Conservation (phyloP, 2,797 vertebrate genomes). For the Masticophis lateralis region DNA sequence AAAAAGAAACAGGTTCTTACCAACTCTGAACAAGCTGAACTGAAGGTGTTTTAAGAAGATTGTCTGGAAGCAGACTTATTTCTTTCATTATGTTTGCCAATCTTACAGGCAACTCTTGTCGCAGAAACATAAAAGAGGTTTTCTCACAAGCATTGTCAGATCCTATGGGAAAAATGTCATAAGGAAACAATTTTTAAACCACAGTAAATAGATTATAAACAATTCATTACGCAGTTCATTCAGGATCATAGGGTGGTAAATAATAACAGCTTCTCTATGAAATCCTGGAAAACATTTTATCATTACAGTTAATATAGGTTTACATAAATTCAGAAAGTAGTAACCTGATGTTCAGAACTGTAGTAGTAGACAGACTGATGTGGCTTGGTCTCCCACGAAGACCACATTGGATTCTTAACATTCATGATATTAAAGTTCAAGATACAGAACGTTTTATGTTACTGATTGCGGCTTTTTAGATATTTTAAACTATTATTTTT, state of each 20-base stretch:
- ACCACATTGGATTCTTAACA: not conserved
- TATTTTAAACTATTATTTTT: not conserved
- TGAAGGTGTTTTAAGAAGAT: slow-evolving; percentile 88
- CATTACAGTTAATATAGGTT: not conserved
- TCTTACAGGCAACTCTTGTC: slow-evolving; percentile 90
- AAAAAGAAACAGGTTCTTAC: slow-evolving; percentile 66
- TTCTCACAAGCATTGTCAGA: slow-evolving; percentile 95
- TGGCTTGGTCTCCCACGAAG: not conserved
- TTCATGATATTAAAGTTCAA: not conserved
- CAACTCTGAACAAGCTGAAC: slow-evolving; percentile 93
- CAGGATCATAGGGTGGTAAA: not conserved
- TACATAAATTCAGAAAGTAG: not conserved
- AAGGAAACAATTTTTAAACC: slow-evolving; percentile 24
- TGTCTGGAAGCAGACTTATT: slow-evolving; percentile 93
- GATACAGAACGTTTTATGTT: not conserved
- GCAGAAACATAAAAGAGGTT: slow-evolving; percentile 92
- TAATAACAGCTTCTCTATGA: not conserved
- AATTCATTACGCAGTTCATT: not conserved
- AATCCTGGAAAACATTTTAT: not conserved
- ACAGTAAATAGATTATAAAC: not conserved
- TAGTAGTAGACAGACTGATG: not conserved
- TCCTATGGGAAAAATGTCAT: slow-evolving; percentile 69
- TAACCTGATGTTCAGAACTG: not conserved
- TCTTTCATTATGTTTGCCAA: slow-evolving; percentile 97
- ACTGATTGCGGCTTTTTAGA: not conserved